Evolutionary conservation across 1,140 invertebrate genomes (phyloP), one percentile per base, ranked within the genome.

Genomic region (Penaeus japonicus): DNA sequence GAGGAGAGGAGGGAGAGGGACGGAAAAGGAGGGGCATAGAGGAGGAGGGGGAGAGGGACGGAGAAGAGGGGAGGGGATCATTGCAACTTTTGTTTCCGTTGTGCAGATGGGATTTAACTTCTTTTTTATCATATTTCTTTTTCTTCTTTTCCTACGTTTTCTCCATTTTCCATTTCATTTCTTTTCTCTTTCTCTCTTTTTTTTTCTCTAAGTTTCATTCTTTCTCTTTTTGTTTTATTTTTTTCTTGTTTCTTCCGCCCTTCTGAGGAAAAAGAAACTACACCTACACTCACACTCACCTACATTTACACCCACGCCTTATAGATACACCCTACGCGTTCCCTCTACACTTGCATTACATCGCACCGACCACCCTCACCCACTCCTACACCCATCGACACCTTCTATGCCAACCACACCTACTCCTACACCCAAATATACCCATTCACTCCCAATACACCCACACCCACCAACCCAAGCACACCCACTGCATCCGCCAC

Each of bases 221-320:
- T 79, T 47, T 79, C 77, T 79, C 77, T 79, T 4, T 79, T 47
- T 79, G 32, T 79, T 4, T 79, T 47, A n/a, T 79, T 47, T 79
- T 4, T 79, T 53, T 79, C 32, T n/a, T 1, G 32, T 18, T 53
- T 39, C 18, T n/a, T n/a, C 12, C 5, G 73, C 30, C 24, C 30
- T 20, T 24, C 24, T 77, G 7, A 30, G 73, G 20, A 77, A 20
- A 77, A 77, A 32, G 20, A 32, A 32, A 30, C 15, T n/a, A 59
- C 57, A 59, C 57, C 15, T n/a, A 59, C 57, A 59, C 57, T 17
- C 57, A 59, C 57, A 59, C 57, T 17, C 5, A 22, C 20, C 24
- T 30, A 70, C 5, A 22, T n/a, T 17, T n/a, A 59, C 57, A 59
- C 57, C 12, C 15, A 73, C 15, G n/a, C n/a, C n/a, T n/a, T n/a